These are phyloP conservation scores for Wiebesia pumilae DNA, from an alignment of 1,140 invertebrate species.

Conservation along the genomic window DNA sequence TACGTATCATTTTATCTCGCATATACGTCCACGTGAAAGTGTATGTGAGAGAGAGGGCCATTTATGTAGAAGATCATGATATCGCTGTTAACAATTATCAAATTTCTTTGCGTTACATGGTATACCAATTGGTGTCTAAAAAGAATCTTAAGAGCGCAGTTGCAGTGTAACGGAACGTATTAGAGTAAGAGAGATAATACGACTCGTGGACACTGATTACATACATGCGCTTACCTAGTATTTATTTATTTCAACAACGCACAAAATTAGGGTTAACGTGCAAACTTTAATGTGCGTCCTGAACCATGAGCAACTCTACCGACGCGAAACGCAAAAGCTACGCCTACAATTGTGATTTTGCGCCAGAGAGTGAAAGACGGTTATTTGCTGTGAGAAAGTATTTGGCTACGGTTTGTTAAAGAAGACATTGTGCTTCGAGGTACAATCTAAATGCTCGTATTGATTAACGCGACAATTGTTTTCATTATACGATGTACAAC, in stretches of 20 bases:
- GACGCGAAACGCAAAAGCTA: neutral
- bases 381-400: slow-evolving; percentile 2
- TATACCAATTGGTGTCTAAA: too few species aligned
- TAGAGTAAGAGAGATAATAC: neutral
- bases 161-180: neutral
- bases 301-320: neutral
- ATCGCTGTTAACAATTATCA: too few species aligned
- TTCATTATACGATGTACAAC: neutral
- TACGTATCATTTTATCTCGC: too few species aligned
- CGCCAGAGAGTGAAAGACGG: neutral
- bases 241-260: slow-evolving; percentile 39
- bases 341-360: neutral
- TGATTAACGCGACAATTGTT: neutral
- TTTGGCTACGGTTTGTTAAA: neutral
- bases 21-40: too few species aligned
- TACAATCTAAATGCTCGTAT: neutral
- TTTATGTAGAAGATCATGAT: too few species aligned
- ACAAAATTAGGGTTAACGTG: slow-evolving; percentile 29
- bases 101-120: too few species aligned
- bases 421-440: neutral
- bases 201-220: neutral
- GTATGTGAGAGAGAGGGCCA: too few species aligned
- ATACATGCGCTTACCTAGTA: slow-evolving; percentile 10
- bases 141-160: neutral
- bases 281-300: neutral